Percentiles rank a stretch among this genome's conserved stretches.
Evolutionary conservation across 1,140 invertebrate genomes (phyloP).

Genomic region (Drosophila arawakana): DNA sequence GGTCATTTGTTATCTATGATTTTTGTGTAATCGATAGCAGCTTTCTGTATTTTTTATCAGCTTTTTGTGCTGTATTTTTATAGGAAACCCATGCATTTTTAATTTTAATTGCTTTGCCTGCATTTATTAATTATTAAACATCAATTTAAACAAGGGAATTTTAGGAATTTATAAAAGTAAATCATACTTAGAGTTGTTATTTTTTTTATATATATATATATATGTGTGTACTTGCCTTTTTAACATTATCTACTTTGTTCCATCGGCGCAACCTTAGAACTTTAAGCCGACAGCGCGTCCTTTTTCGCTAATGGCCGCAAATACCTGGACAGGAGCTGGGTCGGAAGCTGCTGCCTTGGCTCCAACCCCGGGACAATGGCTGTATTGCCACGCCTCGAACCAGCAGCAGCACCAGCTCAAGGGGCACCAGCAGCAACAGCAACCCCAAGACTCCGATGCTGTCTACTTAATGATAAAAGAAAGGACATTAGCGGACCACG

Average conservation of each 20-base stretch:
- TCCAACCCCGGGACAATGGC: slow-evolving; percentile 30
- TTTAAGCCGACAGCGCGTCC: slow-evolving; percentile 66
- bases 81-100: slow-evolving; percentile 22
- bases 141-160: slow-evolving; percentile 24
- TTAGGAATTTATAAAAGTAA: slow-evolving; percentile 5
- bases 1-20: not conserved
- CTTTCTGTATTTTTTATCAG: not conserved
- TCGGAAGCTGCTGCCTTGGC: not conserved
- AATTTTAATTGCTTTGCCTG: slow-evolving; percentile 31
- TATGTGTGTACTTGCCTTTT: not conserved
- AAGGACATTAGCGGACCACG: slow-evolving; percentile 78
- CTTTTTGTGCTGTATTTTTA: not conserved
- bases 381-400: slow-evolving; percentile 34
- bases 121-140: slow-evolving; percentile 43
- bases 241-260: slow-evolving; percentile 42
- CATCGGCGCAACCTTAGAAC: slow-evolving; percentile 58
- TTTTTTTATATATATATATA: not conserved
- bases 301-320: slow-evolving; percentile 67
- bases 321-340: slow-evolving; percentile 59
- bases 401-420: not conserved
- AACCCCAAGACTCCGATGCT: slow-evolving; percentile 60
- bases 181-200: slow-evolving; percentile 11
- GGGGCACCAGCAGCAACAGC: slow-evolving; percentile 11
- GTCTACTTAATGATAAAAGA: slow-evolving; percentile 82
- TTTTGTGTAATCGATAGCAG: not conserved